These are phyloP conservation scores for Panthera uncia DNA, from an alignment of 2,113 vertebrate species.

Conservation along the genomic window DNA sequence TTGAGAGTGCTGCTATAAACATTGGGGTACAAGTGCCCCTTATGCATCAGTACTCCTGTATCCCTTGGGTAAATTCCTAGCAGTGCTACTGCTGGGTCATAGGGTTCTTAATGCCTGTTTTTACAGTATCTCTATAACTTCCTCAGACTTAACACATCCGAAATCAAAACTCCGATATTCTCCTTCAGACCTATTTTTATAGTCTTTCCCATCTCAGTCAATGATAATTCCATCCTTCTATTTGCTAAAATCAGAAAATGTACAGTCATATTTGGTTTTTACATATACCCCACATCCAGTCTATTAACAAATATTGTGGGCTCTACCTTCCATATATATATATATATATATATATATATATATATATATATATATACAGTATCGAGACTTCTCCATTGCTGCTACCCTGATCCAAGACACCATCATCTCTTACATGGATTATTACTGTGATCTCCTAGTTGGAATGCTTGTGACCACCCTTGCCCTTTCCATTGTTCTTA, in stretches of 20 bases:
- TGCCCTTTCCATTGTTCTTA: not conserved
- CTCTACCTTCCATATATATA: not conserved
- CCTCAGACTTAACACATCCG: not conserved
- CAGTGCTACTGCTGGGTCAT: too few relatives aligned
- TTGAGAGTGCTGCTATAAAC: too few relatives aligned
- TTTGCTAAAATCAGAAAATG: not conserved
- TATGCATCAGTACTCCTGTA: too few relatives aligned
- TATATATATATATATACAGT: not conserved
- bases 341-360: not conserved
- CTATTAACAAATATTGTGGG: not conserved
- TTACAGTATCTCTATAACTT: not conserved
- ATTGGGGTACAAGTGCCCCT: too few relatives aligned
- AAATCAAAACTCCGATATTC: not conserved
- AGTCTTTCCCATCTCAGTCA: not conserved
- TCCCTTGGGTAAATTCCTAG: too few relatives aligned
- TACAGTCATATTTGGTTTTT: not conserved
- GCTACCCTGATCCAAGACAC: not conserved
- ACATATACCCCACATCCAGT: not conserved
- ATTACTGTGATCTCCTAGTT: not conserved
- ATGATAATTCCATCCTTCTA: not conserved
- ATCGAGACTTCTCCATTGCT: not conserved
- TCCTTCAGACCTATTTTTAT: not conserved
- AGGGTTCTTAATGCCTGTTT: not conserved
- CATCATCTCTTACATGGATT: not conserved
- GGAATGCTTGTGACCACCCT: not conserved